Conservation (phyloP, 1,140 invertebrate genomes). For the Tribolium castaneum region DNA sequence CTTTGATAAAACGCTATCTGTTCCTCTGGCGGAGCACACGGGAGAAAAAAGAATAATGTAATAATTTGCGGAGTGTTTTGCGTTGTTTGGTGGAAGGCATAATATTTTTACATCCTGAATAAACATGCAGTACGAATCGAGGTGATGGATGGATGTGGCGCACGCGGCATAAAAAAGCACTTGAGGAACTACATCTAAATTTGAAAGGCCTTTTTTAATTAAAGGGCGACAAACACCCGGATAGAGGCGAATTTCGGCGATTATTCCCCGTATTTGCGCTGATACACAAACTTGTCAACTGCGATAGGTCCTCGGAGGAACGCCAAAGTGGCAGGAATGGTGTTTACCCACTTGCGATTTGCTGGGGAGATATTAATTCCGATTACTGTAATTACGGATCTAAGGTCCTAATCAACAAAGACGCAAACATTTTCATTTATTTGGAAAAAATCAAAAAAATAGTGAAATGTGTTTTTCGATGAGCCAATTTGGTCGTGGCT, state of each 20-base stretch:
- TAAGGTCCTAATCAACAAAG: no score
- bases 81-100: conserved; percentile 37
- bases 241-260: background rate
- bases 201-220: conserved; percentile 22
- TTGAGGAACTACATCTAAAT: conserved; percentile 8
- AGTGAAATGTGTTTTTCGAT: background rate
- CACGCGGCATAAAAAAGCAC: conserved; percentile 12
- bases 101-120: conserved; percentile 44
- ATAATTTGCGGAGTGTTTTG: conserved; percentile 42
- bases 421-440: no score
- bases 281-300: conserved; percentile 36
- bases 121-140: conserved; percentile 33
- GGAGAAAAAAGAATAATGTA: conserved; percentile 38
- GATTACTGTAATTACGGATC: background rate
- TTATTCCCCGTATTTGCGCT: conserved; percentile 34
- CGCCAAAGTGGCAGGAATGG: conserved; percentile 9
- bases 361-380: conserved; percentile 29
- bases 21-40: conserved; percentile 24
- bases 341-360: conserved; percentile 15
- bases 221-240: background rate
- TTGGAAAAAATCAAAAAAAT: no score
- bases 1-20: conserved; percentile 45
- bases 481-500: background rate
- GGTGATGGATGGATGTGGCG: conserved; percentile 27
- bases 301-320: conserved; percentile 13